Evolutionary conservation across 2,888 invertebrate genomes (phyloP).

Genomic region (Cynaeus angustus): DNA sequence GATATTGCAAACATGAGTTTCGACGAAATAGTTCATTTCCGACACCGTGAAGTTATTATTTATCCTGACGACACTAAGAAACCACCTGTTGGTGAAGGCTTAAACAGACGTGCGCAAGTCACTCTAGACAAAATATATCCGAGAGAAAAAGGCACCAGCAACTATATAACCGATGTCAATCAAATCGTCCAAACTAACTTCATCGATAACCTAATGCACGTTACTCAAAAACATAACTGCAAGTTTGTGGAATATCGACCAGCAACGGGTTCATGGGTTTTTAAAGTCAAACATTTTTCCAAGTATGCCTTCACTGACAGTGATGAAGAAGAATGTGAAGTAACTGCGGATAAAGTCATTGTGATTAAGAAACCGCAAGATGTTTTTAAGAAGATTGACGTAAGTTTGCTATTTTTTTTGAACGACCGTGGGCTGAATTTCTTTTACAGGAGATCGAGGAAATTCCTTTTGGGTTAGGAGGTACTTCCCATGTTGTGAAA

Average conservation of each 20-base stretch:
- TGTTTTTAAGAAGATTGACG: conserved; percentile 20
- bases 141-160: conserved; percentile 85
- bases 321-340: conserved; percentile 79
- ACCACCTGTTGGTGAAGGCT: conserved; percentile 87
- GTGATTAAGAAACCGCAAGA: neutral
- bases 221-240: conserved; percentile 90
- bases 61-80: conserved; percentile 94
- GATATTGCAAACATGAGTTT: conserved; percentile 90
- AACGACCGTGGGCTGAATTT: too few relatives aligned
- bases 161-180: conserved; percentile 87
- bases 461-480: conserved; percentile 16
- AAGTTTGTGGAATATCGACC: conserved; percentile 96
- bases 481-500: neutral
- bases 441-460: conserved; percentile 10
- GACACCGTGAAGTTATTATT: conserved; percentile 94
- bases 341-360: neutral
- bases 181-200: conserved; percentile 87
- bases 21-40: conserved; percentile 92
- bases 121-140: conserved; percentile 98
- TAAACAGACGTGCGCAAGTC: conserved; percentile 93
- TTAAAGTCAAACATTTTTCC: conserved; percentile 95
- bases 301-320: conserved; percentile 92
- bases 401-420: neutral
- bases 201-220: conserved; percentile 87
- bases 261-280: conserved; percentile 98